Evolutionary conservation across 2,113 vertebrate genomes (phyloP), one percentile per base, ranked within the genome.

Genomic region (Platycercus adscitus): DNA sequence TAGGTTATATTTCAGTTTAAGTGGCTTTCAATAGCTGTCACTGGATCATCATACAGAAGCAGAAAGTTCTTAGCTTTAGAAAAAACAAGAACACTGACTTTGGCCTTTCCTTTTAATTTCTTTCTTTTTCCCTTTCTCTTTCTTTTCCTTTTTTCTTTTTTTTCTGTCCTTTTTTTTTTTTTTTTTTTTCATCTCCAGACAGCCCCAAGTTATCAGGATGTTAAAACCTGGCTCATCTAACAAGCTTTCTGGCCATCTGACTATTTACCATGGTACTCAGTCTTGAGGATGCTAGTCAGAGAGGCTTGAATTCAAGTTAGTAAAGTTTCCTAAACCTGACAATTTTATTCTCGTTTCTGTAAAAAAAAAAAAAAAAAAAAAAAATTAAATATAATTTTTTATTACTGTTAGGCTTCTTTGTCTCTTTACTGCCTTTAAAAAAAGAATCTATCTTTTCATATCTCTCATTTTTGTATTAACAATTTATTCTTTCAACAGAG

Each of bases 401-500:
- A 73, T 16, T 63, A 60, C 46, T 28, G 11, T 81, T 77, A 66
- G 7, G 31, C 29, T 95, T 20, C 80, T 81, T 64, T 64, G 49
- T 39, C 15, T 46, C 55, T 89, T 52, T 0, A 11, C n/a, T 70
- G 31, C 31, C 55, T 81, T 69, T 73, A 47, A 9, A 14, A 9
- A 52, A 77, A 80, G 68, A 44, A 3, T 19, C 52, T 64, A 52
- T 81, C 10, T 95, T 95, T 95, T 89, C 15, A 80, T 85, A 31
- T 80, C 61, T 94, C 43, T 65, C 44, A 71, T 71, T 88, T 95
- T 84, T 90, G 60, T 75, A 95, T 88, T 90, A 88, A 65, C 29
- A 89, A 88, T 93, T 97, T 93, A 53, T 93, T 95, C 58, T 82
- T 66, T 58, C 75, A 82, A 64, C 80, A 94, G 35, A 91, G 35